A percentile compares a stretch with the other conserved stretches of the same genome.
phyloP scores from a whole-genome alignment of 2,888 invertebrate species.

The Chouioia cunea region DNA sequence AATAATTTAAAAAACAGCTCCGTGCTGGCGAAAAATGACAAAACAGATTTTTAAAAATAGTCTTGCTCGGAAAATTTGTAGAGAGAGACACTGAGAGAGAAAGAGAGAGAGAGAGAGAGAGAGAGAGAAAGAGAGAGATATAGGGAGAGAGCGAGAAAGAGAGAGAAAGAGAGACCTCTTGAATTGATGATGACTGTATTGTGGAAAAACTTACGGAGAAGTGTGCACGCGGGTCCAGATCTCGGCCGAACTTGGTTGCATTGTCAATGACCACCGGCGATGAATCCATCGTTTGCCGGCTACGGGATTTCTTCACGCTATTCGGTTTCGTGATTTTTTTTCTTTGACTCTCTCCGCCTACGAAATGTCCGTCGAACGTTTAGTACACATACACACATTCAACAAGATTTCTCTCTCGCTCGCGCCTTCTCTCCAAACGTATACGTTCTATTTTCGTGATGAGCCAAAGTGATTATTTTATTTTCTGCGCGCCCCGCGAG shows the following conservation, averaged over 20 bases:
- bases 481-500: not conserved
- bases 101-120: not conserved
- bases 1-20: not conserved
- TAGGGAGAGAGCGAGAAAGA: not conserved
- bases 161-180: not conserved
- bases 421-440: not conserved
- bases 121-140: not conserved
- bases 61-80: not conserved
- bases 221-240: conserved; percentile 66
- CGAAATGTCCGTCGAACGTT: no score
- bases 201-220: conserved; percentile 70
- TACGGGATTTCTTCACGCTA: conserved; percentile 16
- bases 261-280: conserved; percentile 75
- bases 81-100: not conserved
- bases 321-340: conserved; percentile 1
- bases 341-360: conserved; percentile 9
- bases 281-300: not conserved
- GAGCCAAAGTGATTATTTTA: conserved; percentile 21
- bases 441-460: conserved; percentile 22
- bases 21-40: not conserved
- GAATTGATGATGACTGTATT: not conserved
- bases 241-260: conserved; percentile 73
- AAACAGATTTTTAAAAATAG: not conserved
- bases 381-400: no score
- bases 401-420: not conserved